Percentiles rank a stretch among this genome's conserved stretches.
phyloP scores from a whole-genome alignment of 2,113 vertebrate species.

The Lycocorax pyrrhopterus region DNA sequence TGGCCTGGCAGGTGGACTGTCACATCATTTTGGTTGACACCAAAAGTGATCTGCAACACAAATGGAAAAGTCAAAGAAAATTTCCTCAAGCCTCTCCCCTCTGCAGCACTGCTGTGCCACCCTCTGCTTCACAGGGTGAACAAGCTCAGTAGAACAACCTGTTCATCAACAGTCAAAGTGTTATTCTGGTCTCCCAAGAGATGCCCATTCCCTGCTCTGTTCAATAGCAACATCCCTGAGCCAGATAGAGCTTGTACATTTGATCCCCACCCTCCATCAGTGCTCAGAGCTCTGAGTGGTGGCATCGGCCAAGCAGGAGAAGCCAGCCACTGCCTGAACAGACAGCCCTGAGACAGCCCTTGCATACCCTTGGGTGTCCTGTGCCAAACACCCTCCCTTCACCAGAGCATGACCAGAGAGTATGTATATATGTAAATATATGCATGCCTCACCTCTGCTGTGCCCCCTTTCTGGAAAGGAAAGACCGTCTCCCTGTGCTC shows the following conservation, averaged over 20 bases:
- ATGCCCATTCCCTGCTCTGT: not conserved
- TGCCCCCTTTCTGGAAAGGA: slow-evolving; percentile 77
- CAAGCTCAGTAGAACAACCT: not conserved
- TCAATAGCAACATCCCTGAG: not conserved
- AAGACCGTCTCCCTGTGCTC: slow-evolving; percentile 82
- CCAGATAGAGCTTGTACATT: not conserved
- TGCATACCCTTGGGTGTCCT: not conserved
- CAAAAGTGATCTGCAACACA: slow-evolving; percentile 59
- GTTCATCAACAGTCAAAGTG: not conserved
- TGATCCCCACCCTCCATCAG: not conserved
- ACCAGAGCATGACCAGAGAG: not conserved
- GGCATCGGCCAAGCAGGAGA: not conserved
- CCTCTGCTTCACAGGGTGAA: not conserved
- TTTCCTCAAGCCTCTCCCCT: not conserved
- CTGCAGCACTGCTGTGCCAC: not conserved
- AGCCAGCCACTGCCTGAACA: not conserved
- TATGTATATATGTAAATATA: not conserved
- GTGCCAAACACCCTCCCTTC: not conserved
- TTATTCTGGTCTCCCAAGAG: not conserved
- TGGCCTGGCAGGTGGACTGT: slow-evolving; percentile 64
- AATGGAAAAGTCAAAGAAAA: not conserved
- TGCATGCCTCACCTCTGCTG: slow-evolving; percentile 72
- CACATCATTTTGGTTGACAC: slow-evolving; percentile 54
- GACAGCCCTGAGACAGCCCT: not conserved
- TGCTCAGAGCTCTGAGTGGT: not conserved